Evolutionary conservation across 1,140 invertebrate species (phyloP), one percentile per base, ranked within the genome.

Genomic region (Harlomillsia oculata): DNA sequence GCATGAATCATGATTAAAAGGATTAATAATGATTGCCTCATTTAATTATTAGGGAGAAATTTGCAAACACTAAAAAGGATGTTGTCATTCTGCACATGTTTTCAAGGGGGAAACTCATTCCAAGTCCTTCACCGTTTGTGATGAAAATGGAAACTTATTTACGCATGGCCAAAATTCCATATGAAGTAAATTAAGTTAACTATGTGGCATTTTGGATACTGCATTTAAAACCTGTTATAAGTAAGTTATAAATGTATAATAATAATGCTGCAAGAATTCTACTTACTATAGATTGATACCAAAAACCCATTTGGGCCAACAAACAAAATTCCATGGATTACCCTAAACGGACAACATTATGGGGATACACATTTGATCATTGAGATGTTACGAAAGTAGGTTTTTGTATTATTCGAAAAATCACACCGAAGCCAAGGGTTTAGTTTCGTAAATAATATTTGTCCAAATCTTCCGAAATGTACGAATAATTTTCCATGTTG

Each of bases 251-350:
- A 8, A 9, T 16, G 14, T 25, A 3, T n/a, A 21, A 44, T 16
- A 30, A 21, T 21, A 25, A 5, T n/a, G 13, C 37, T 14, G n/a
- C n/a, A n/a, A n/a, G n/a, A 37, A 23, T n/a, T 3, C 26, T n/a
- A 11, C 11, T 9, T 58, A 9, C 14, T 11, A 13, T 30, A 63
- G 57, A 21, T 55, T 1, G 61, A 63, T 30, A 26, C n/a, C 32
- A 30, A 52, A 29, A 36, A 57, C 26, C 49, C 59, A 9, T 44
- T 29, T 26, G 53, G 63, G 16, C 34, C 52, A 5, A 55, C 52
- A 23, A 66, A 58, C 6, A 67, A 65, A 54, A 62, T 49, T 28
- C 72, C 73, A 3, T 75, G 71, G 71, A 72, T 75, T 28, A 67
- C 66, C 21, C 67, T 68, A 23, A 72, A 73, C 49, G 71, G 70